Evolutionary conservation across 2,113 vertebrate species (phyloP).

Genomic region (Mirounga angustirostris): DNA sequence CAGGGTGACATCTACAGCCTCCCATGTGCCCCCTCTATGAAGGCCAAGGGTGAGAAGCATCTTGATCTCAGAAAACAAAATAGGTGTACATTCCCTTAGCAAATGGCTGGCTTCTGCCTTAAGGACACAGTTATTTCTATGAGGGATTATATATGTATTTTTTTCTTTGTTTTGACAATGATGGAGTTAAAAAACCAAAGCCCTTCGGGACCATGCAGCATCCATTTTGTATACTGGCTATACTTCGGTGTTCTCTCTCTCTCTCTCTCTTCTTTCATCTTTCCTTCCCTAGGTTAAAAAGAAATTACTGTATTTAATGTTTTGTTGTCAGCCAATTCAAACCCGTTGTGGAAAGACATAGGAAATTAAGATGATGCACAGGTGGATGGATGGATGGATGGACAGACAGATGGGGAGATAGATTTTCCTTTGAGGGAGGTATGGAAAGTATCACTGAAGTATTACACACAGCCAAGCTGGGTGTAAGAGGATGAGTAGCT

Average conservation of each 20-base stretch:
- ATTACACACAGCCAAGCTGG: too few relatives aligned
- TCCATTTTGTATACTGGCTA: background rate
- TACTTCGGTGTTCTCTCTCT: background rate
- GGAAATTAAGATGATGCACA: background rate
- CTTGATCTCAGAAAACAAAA: background rate
- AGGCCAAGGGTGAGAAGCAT: background rate
- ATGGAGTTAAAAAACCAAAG: background rate
- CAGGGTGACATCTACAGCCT: background rate
- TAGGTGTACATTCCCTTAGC: background rate
- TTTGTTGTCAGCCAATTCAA: background rate
- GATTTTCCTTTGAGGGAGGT: background rate
- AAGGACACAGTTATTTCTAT: background rate
- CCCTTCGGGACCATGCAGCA: rapidly evolving
- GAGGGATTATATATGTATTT: background rate
- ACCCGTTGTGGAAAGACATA: background rate
- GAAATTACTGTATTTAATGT: background rate
- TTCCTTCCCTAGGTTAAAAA: background rate
- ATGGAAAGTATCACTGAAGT: background rate
- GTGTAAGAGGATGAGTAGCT: background rate
- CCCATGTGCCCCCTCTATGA: rapidly evolving
- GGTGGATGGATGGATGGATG: background rate
- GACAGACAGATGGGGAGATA: background rate
- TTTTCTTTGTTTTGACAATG: background rate
- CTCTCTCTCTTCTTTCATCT: background rate
- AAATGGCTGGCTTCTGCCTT: background rate